Evolutionary conservation across 1,140 invertebrate genomes (phyloP).

Genomic region (Musca vetustissima): DNA sequence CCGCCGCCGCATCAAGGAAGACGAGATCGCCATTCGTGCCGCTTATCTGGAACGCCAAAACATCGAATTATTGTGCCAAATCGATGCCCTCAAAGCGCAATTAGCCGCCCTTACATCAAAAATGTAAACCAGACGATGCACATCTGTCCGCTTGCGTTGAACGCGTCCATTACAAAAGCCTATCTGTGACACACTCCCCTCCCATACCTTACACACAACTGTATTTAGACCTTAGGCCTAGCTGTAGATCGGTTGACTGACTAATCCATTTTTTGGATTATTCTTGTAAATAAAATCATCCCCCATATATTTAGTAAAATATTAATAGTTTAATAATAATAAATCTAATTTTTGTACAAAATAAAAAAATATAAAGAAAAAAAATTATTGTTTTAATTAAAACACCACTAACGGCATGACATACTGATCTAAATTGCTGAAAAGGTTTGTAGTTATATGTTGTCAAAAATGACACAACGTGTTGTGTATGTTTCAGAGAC

Average conservation of each 20-base stretch:
- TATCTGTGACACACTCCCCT: conserved; percentile 21
- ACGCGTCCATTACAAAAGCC: conserved; percentile 1
- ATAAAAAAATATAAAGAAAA: no score
- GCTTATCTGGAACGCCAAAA: conserved; percentile 81
- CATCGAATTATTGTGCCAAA: conserved; percentile 51
- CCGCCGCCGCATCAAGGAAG: conserved; percentile 84
- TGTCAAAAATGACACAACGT: no score
- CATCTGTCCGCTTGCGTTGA: conserved; percentile 33
- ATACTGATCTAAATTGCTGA: no score
- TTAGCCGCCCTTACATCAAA: conserved; percentile 43
- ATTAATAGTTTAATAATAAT: not conserved
- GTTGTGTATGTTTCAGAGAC: no score
- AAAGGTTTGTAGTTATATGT: no score
- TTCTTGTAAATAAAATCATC: not conserved
- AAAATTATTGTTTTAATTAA: no score
- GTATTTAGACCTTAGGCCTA: conserved; percentile 10
- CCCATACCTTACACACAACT: not conserved
- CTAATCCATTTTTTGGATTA: not conserved
- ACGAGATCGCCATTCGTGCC: conserved; percentile 86
- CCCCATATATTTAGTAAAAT: not conserved
- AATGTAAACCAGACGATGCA: conserved; percentile 42
- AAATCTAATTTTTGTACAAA: no score
- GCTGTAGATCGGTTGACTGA: conserved; percentile 23
- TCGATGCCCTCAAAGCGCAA: conserved; percentile 49
- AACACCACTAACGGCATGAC: no score